Percentiles rank a stretch among this genome's conserved stretches.
phyloP scores from a whole-genome alignment of 2,797 vertebrate genomes.

The Thaleichthys pacificus region DNA sequence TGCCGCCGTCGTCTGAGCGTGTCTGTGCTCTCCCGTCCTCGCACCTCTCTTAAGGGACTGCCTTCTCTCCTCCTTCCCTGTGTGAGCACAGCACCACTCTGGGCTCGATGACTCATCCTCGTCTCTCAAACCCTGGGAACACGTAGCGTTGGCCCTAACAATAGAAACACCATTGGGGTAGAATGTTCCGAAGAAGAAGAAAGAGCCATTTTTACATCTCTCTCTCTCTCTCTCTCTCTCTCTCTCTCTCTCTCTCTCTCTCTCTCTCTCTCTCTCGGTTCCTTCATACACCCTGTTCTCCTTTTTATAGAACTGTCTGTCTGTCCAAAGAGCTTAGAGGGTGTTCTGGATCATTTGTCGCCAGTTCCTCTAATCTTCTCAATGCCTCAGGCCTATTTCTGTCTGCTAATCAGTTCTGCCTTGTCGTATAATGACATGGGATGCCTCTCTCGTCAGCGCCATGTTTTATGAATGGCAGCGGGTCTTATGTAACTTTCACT shows the following conservation, averaged over 20 bases:
- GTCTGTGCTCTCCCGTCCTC: conserved; percentile 10
- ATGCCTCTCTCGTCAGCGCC: conserved; percentile 9
- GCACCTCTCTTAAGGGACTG: neutral
- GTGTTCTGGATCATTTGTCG: no score
- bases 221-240: no score
- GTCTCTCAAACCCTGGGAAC: no score
- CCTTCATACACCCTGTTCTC: conserved; percentile 2
- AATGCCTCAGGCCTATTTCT: neutral
- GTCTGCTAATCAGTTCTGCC: conserved; percentile 28
- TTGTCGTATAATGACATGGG: conserved; percentile 11
- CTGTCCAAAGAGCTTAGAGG: neutral
- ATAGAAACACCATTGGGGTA: no score
- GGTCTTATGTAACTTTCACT: conserved; percentile 28
- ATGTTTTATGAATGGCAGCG: conserved; percentile 33
- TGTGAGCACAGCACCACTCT: conserved; percentile 11
- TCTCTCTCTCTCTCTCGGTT: no score
- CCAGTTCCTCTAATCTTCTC: neutral
- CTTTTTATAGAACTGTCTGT: conserved; percentile 1
- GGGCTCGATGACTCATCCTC: conserved; percentile 35
- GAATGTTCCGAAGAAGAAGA: no score
- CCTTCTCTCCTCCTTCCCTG: neutral
- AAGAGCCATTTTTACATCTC: no score
- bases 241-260: no score
- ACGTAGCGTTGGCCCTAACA: no score
- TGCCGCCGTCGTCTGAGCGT: neutral